phyloP scores from a whole-genome alignment of 2,888 invertebrate species.

The Dynastes grantii region DNA sequence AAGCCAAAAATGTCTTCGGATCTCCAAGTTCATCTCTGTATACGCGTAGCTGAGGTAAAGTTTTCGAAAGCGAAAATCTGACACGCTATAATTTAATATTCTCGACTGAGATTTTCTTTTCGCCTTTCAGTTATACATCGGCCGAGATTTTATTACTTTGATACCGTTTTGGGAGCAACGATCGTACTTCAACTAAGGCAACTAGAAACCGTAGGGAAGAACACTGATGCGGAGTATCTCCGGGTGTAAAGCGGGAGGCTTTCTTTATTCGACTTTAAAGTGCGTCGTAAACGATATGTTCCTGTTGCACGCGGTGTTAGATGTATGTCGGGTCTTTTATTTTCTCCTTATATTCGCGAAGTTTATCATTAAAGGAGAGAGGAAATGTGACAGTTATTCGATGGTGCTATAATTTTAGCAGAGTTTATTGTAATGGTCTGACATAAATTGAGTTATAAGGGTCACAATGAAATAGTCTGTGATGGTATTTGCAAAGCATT shows the following conservation, averaged over 20 bases:
- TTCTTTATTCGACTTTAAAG: slow-evolving; percentile 7
- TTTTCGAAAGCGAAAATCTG: not conserved
- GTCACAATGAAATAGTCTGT: too few species aligned
- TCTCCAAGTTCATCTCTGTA: not conserved
- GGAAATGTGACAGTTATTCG: too few species aligned
- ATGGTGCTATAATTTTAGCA: too few species aligned
- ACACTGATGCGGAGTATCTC: not conserved
- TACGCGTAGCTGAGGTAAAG: not conserved
- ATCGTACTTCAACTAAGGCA: not conserved
- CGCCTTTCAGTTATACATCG: not conserved
- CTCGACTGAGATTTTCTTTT: not conserved
- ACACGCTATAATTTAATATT: slow-evolving; percentile 30
- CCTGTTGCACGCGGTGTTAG: slow-evolving; percentile 1
- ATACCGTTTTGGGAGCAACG: not conserved
- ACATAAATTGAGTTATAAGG: too few species aligned
- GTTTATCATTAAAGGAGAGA: too few species aligned
- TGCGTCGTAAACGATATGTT: not conserved
- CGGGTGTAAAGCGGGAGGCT: not conserved
- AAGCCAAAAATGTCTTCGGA: too few species aligned
- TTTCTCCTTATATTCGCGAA: too few species aligned
- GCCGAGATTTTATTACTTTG: slow-evolving; percentile 18
- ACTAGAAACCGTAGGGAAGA: not conserved
- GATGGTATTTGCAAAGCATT: too few species aligned
- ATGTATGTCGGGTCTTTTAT: not conserved
- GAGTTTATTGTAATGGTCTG: too few species aligned